These are phyloP conservation scores for Microcebus jonahi DNA, from an alignment of 2,113 vertebrate species.

Conservation along the genomic window DNA sequence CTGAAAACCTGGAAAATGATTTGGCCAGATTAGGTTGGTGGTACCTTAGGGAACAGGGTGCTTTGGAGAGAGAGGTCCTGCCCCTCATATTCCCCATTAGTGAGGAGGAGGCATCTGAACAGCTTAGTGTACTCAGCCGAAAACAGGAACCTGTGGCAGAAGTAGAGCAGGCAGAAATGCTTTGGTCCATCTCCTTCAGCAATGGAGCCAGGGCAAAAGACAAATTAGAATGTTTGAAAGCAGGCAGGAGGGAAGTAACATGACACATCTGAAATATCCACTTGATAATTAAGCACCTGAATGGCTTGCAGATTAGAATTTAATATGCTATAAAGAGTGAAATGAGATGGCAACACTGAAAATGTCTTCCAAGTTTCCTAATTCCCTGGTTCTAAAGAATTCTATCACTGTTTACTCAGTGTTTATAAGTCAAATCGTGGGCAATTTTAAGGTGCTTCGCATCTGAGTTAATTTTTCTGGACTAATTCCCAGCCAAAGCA, in stretches of 20 bases:
- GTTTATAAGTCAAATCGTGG: constrained; percentile 53
- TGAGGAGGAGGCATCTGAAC: constrained; percentile 50
- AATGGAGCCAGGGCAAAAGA: constrained; percentile 63
- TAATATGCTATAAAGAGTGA: constrained; percentile 42
- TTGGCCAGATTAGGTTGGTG: background rate
- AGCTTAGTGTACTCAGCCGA: constrained; percentile 59
- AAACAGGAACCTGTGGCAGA: constrained; percentile 70
- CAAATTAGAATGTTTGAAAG: constrained; percentile 68
- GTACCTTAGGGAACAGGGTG: background rate
- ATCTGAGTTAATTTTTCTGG: constrained; percentile 53
- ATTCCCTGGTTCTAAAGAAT: constrained; percentile 50
- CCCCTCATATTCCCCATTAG: background rate
- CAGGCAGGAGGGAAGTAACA: constrained; percentile 57
- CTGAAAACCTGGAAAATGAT: constrained; percentile 41
- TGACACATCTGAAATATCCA: constrained; percentile 44
- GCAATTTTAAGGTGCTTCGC: constrained; percentile 49
- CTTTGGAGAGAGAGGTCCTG: background rate
- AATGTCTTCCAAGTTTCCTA: background rate
- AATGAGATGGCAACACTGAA: constrained; percentile 14
- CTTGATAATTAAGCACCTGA: constrained; percentile 46
- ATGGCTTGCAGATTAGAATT: constrained; percentile 43
- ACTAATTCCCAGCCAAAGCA: background rate
- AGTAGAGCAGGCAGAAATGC: constrained; percentile 59
- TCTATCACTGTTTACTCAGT: background rate
- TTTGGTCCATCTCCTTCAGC: constrained; percentile 45